Conservation (phyloP, 1,140 invertebrate genomes). For the Zaprionus inermis region DNA sequence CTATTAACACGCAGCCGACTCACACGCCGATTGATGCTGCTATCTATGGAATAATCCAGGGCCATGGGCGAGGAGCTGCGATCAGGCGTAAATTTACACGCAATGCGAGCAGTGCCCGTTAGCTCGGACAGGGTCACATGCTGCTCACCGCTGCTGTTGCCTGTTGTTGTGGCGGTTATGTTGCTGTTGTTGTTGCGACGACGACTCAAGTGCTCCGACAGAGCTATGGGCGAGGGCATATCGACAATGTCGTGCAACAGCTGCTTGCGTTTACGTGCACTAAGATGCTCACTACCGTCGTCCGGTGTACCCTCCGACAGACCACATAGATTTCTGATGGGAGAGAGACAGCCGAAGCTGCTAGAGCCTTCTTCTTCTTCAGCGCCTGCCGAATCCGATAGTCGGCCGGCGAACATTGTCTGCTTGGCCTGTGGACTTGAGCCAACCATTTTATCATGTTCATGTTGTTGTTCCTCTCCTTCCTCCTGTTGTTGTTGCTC, state of each 20-base stretch:
- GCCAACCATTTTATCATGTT: conserved; percentile 53
- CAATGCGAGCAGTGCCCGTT: conserved; percentile 28
- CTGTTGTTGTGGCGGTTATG: conserved; percentile 2
- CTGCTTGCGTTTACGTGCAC: conserved; percentile 41
- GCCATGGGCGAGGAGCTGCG: conserved; percentile 72
- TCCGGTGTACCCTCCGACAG: conserved; percentile 60
- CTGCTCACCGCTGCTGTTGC: conserved; percentile 23
- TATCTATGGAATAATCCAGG: conserved; percentile 57
- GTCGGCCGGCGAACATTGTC: conserved; percentile 65
- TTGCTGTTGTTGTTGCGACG: conserved; percentile 30
- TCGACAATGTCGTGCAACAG: conserved; percentile 58
- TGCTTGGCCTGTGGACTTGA: conserved; percentile 72
- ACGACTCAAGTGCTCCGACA: conserved; percentile 61
- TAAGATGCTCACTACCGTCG: conserved; percentile 44
- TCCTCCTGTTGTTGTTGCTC: conserved; percentile 25
- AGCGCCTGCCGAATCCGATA: conserved; percentile 63
- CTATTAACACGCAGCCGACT: conserved; percentile 65
- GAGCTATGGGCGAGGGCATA: conserved; percentile 69
- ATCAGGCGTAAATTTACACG: conserved; percentile 71
- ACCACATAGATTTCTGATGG: conserved; percentile 71
- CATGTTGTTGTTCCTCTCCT: neutral
- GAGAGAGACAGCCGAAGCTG: conserved; percentile 78
- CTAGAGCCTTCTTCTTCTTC: conserved; percentile 40
- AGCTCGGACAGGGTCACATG: conserved; percentile 54
- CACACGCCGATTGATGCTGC: conserved; percentile 68